Evolutionary conservation across 2,888 invertebrate genomes (phyloP).

Genomic region (Calameuta idolon): DNA sequence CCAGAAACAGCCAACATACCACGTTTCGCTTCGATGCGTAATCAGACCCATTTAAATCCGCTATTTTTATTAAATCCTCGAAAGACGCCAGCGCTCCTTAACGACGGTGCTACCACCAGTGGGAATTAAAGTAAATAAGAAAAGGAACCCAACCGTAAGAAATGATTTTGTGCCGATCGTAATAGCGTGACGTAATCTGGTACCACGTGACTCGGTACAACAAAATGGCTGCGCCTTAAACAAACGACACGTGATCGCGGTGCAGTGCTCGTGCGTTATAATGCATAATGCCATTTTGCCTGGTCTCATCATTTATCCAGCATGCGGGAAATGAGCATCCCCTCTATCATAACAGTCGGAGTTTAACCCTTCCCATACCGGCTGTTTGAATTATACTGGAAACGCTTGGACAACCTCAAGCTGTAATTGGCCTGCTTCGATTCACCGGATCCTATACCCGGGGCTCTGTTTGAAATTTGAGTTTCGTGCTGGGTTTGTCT

Average conservation of each 20-base stretch:
- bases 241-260: not conserved
- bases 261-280: not conserved
- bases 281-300: conserved; percentile 3
- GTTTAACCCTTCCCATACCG: not conserved
- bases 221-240: not conserved
- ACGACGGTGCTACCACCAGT: not conserved
- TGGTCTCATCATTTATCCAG: conserved; percentile 5
- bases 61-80: not conserved
- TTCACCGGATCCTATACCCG: not conserved
- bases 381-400: not conserved
- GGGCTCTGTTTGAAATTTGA: not conserved
- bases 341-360: not conserved
- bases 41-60: too few species aligned
- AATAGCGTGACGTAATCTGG: not conserved
- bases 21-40: not conserved
- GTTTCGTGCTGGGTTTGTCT: not conserved
- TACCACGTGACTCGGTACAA: not conserved
- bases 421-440: not conserved
- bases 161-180: not conserved
- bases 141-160: not conserved
- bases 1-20: not conserved
- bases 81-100: not conserved
- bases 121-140: not conserved
- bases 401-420: not conserved
- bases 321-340: not conserved